Conservation (phyloP, 2,888 invertebrate species). For the Hymenopus coronatus region DNA sequence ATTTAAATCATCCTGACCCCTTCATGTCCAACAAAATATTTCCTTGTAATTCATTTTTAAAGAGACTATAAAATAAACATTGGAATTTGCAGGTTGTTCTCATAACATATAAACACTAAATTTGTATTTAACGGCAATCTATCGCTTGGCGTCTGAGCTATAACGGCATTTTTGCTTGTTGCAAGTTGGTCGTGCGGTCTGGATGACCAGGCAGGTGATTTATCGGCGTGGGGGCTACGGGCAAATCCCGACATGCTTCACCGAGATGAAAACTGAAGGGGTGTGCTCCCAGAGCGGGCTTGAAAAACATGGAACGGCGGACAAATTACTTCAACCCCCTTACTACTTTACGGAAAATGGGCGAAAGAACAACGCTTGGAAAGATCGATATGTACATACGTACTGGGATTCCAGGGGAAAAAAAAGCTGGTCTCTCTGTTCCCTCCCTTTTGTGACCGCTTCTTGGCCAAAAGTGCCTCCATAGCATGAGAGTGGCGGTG, state of each 20-base stretch:
- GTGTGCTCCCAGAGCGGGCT: not conserved
- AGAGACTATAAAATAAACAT: not conserved
- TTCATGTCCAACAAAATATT: not conserved
- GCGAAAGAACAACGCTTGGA: not conserved
- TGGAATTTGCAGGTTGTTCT: not conserved
- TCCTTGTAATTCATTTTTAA: not conserved
- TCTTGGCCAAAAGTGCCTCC: not conserved
- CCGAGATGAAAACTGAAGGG: constrained; percentile 16
- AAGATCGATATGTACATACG: not conserved
- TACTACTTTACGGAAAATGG: not conserved
- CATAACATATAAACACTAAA: not conserved
- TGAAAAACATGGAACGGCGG: not conserved
- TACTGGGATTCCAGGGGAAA: not conserved
- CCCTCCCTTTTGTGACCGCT: not conserved
- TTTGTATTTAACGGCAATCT: not conserved
- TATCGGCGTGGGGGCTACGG: constrained; percentile 10
- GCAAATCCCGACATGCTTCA: constrained; percentile 18
- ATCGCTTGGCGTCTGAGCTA: not conserved
- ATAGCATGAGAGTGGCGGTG: not conserved
- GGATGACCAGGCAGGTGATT: constrained; percentile 1
- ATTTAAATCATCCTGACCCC: not conserved
- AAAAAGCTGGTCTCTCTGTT: not conserved
- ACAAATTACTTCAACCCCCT: constrained; percentile 7
- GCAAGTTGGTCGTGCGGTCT: not conserved
- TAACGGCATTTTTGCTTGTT: not conserved